phyloP scores from a whole-genome alignment of 2,113 vertebrate genomes.

The Capricornis sumatraensis region DNA sequence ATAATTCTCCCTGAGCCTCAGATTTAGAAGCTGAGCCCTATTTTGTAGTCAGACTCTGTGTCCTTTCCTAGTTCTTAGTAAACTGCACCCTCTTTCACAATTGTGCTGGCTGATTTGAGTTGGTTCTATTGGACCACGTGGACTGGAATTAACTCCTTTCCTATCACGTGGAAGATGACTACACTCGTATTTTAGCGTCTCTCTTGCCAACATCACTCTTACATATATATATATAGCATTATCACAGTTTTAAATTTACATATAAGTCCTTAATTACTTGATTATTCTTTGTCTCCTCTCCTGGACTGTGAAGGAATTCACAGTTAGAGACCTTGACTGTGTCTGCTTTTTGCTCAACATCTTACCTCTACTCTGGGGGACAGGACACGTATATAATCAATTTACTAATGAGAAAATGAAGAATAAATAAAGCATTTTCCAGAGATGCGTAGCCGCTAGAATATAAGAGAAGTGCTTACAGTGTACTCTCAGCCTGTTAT shows the following conservation, averaged over 20 bases:
- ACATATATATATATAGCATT: not conserved
- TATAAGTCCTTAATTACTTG: not conserved
- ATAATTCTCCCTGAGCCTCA: constrained; percentile 13
- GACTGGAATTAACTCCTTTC: not conserved
- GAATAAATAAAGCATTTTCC: not conserved
- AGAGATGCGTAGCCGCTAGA: not conserved
- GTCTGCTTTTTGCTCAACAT: not conserved
- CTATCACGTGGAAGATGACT: not conserved
- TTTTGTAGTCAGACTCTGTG: not conserved
- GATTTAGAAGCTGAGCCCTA: constrained; percentile 1
- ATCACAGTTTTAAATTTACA: not conserved
- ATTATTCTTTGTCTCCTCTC: not conserved
- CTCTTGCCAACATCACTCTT: not conserved
- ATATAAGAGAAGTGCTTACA: not conserved
- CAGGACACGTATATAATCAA: not conserved
- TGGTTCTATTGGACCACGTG: not conserved
- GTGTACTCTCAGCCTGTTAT: not conserved
- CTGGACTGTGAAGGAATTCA: not conserved
- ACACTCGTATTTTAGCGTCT: not conserved
- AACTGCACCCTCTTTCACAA: not conserved
- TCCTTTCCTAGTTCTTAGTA: not conserved
- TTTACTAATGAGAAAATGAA: not conserved
- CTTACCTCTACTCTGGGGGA: not conserved
- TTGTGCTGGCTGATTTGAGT: not conserved
- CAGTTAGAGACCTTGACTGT: not conserved